Evolutionary conservation across 2,113 vertebrate species (phyloP), one percentile per base, ranked within the genome.

Genomic region (Excalfactoria chinensis): DNA sequence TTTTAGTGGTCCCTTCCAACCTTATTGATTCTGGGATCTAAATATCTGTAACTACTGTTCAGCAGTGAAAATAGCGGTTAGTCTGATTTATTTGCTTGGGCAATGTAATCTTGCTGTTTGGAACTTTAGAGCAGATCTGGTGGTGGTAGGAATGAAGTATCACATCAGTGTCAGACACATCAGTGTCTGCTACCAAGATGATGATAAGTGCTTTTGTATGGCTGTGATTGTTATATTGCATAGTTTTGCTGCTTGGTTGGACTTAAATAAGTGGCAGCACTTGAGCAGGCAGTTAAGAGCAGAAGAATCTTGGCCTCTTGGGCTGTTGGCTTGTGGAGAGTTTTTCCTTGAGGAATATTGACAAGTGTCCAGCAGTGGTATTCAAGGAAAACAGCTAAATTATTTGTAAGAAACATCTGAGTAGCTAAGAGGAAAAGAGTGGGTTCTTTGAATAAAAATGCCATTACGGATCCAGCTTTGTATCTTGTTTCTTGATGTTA

Each of bases 261-360:
- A 68, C 59, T 93, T 76, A 89, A 88, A 71, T 59, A 88, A 77
- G 69, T 83, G 72, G 58, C 75, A 88, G 56, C 69, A 74, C 66
- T 85, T 87, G 5, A 89, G 28, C 55, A 93, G 46, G 13, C 46
- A 51, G 72, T 95, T 87, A 80, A 80, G 79, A 83, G 67, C 32
- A 89, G 75, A 88, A 55, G 56, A 85, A 77, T 86, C 64, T 85
- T 93, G 85, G 82, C 79, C 71, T 89, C 71, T 70, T 63, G 21
- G 17, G 41, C 75, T 81, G 59, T 51, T 95, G 91, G 93, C 84
- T 86, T 77, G 28, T 35, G 44, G 19, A 56, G 34, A 35, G 19
- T 66, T 94, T 91, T 93, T 93, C 88, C 79, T 94, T 91, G 72
- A 91, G 82, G 49, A 91, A 46, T 85, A 80, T 13, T 85, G 85